Evolutionary conservation across 2,888 invertebrate species (phyloP), one percentile per base, ranked within the genome.

Genomic region (Dasysyrphus albostriatus): DNA sequence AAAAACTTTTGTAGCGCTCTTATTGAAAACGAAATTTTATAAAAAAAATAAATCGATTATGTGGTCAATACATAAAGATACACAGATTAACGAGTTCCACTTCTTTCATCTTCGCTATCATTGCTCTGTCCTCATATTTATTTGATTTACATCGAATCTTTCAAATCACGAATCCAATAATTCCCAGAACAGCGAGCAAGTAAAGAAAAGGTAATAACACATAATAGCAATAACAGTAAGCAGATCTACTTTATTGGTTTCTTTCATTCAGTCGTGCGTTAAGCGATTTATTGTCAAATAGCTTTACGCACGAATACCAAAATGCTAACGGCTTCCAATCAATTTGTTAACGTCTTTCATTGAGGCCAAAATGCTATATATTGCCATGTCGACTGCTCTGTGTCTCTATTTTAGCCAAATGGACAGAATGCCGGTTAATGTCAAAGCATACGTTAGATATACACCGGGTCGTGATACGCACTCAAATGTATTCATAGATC

Each of bases 251-350:
- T 81, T 69, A 61, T 81, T 81, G 69, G 67, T 51, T 69, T 61
- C 47, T 24, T 56, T 67, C 16, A 67, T 24, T 59, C 54, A 58
- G 56, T 77, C 70, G 74, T 65, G 69, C 70, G 61, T 56, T 70
- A 76, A 76, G 76, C 81, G 76, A 77, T 82, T 82, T 82, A 82
- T 72, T 77, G 63, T 29, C 49, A 49, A 42, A 19, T 54, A 37
- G 69, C 69, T 54, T 69, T 39, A 54, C 69, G 54, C 69, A 69
- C 69, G 69, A 54, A 39, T 69, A 39, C 34, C 24, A 5, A 39
- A 58, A 59, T 54, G 49, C 44, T 19, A 82, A 83, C 63, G 42
- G 56, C 80, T 75, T 75, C 59, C 76, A 76, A 84, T 81, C 81
- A 70, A 84, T 84, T 84, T 84, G 84, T 76, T 65, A 54, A 29